Evolutionary conservation across 2,797 vertebrate genomes (phyloP), one percentile per base, ranked within the genome.

Genomic region (Sebastes trivittatus): DNA sequence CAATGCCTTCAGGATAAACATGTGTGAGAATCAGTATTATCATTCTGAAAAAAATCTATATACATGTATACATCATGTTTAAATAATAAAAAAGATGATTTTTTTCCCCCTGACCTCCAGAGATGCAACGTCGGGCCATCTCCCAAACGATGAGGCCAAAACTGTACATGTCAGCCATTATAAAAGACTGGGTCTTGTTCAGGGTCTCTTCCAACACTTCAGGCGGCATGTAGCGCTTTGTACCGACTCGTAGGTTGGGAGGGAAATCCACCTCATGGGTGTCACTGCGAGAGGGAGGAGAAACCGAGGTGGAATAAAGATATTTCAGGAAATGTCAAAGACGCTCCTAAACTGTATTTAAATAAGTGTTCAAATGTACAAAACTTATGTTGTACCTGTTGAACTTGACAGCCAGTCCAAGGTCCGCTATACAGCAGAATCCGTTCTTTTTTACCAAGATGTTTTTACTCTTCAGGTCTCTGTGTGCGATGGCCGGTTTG

Each of bases 91-190:
- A 72, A 7, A 36, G 0, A 11, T 34, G 0, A 22, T 34, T 55
- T 25, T 22, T 1, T 36, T 63, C 38, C 36, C 5, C 5, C 89
- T 96, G 86, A 99, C 98, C 98, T 95, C 97, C 98, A 14, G 97
- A 98, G 78, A 97, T 96, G 80, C 98, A 99, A 88, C 97, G 96
- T 74, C 97, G 95, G 1, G 96, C 95, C 76, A 99, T 95, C 93
- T 99, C 98, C 98, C 98, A 99, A 23, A 99, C 93, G 86, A 99
- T 99, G 70, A 99, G 97, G 59, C 98, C 98, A 70, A 99, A 99
- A 81, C 98, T 99, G 87, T 99, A 99, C 97, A 99, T 99, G 93
- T 99, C 98, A 0, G 98, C 98, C 97, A 98, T 98, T 92, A 99
- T 98, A 82, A 98, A 99, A 0, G 98, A 99, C 93, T 99, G 98